These are phyloP conservation scores for Eolophus roseicapilla DNA, from an alignment of 2,113 vertebrate genomes.

Conservation along the genomic window DNA sequence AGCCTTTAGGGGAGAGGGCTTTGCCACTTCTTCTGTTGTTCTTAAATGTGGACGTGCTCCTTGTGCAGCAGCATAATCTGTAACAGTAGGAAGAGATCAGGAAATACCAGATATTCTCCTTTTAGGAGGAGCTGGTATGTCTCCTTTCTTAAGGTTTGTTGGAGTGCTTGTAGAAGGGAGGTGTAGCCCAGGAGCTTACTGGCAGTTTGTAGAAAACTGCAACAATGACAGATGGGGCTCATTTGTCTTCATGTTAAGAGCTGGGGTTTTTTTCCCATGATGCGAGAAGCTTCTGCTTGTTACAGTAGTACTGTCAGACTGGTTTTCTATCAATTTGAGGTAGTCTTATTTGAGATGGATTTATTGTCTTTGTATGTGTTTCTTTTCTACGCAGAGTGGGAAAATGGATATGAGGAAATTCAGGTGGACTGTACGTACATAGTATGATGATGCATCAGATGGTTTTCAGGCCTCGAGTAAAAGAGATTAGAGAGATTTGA, in stretches of 20 bases:
- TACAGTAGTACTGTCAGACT: accelerated
- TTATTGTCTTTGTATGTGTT: background rate
- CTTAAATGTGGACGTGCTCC: background rate
- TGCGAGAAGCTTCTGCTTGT: background rate
- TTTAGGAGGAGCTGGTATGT: background rate
- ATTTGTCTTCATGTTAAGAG: background rate
- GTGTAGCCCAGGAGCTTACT: background rate
- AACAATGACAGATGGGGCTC: background rate
- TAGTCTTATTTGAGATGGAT: background rate
- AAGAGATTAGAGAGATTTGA: conserved; percentile 3
- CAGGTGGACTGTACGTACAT: accelerated
- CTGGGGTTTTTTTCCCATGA: accelerated
- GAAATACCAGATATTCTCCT: background rate
- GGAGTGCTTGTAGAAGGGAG: background rate
- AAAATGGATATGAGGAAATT: background rate
- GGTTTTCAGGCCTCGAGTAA: background rate
- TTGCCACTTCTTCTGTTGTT: accelerated
- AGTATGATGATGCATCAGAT: background rate
- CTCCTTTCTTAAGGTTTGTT: background rate
- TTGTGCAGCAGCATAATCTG: background rate
- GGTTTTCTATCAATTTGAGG: background rate
- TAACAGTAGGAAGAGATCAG: background rate
- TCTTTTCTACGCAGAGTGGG: background rate
- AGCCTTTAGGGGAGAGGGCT: background rate
- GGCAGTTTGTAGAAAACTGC: background rate